Evolutionary conservation across 2,797 vertebrate genomes (phyloP).

Genomic region (Chaenodraco wilsoni): DNA sequence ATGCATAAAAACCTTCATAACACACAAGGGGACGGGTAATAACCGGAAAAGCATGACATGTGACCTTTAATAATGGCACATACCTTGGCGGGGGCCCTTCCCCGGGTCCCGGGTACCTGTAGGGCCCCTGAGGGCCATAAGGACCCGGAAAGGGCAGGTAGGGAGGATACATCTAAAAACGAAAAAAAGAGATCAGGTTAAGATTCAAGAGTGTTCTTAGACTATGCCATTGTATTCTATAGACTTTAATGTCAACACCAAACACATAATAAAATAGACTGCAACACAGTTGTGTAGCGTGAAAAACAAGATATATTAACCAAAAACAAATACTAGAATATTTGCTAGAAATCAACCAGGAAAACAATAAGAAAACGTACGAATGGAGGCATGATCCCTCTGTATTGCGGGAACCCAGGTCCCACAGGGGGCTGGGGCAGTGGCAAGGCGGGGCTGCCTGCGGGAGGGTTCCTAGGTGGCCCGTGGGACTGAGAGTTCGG

Average conservation of each 20-base stretch:
- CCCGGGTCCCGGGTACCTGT: constrained; percentile 88
- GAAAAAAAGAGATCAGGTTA: neutral
- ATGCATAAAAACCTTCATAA: too few relatives aligned
- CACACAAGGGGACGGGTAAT: too few relatives aligned
- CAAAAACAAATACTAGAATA: neutral
- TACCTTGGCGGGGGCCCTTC: constrained; percentile 89
- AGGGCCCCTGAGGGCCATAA: constrained; percentile 92
- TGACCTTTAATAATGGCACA: neutral
- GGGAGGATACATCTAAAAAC: constrained; percentile 90
- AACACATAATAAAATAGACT: neutral
- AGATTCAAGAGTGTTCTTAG: neutral
- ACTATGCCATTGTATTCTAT: neutral
- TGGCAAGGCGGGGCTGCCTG: constrained; percentile 84
- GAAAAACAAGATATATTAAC: neutral
- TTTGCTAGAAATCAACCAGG: neutral
- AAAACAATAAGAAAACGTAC: constrained; percentile 81
- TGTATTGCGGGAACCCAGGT: constrained; percentile 90
- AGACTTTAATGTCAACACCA: neutral
- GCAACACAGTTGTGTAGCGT: neutral
- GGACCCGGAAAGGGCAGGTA: constrained; percentile 92
- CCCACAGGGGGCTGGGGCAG: constrained; percentile 87
- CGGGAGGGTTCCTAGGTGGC: constrained; percentile 84
- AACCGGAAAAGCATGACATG: too few relatives aligned
- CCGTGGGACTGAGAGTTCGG: constrained; percentile 79
- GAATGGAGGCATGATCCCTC: constrained; percentile 93